These are phyloP conservation scores for Eunapius fragilis DNA, from an alignment of 37 sponge, comb jelly and placozoan genomes.

Conservation along the genomic window DNA sequence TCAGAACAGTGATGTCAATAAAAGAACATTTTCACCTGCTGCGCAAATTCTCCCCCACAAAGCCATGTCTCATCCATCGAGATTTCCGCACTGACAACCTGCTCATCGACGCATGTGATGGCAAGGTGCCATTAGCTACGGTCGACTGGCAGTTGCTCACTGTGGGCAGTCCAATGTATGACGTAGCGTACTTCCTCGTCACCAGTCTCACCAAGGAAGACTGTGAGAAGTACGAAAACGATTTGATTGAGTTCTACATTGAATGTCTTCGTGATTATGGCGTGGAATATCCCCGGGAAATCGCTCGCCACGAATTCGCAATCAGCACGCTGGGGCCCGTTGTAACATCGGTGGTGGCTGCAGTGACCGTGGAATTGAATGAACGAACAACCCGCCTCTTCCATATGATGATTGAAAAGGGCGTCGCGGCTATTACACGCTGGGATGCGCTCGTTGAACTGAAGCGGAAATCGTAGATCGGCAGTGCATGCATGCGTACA, in stretches of 20 bases:
- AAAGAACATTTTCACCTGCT: neutral
- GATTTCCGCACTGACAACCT: neutral
- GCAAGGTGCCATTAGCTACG: neutral
- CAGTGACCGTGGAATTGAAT: neutral
- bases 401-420: neutral
- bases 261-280: neutral
- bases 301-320: neutral
- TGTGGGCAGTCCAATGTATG: neutral
- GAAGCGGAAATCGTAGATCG: no score
- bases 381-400: neutral
- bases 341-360: neutral
- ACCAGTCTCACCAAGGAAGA: neutral
- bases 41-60: neutral
- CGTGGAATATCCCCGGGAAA: neutral
- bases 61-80: neutral
- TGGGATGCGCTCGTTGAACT: neutral
- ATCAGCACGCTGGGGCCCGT: neutral
- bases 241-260: neutral
- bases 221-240: neutral
- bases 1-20: neutral
- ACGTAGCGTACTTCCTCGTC: neutral
- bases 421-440: neutral
- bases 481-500: no score
- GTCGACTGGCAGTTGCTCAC: neutral
- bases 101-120: neutral